Evolutionary conservation across 2,113 vertebrate genomes (phyloP).

Genomic region (Dryoscopus gambensis): DNA sequence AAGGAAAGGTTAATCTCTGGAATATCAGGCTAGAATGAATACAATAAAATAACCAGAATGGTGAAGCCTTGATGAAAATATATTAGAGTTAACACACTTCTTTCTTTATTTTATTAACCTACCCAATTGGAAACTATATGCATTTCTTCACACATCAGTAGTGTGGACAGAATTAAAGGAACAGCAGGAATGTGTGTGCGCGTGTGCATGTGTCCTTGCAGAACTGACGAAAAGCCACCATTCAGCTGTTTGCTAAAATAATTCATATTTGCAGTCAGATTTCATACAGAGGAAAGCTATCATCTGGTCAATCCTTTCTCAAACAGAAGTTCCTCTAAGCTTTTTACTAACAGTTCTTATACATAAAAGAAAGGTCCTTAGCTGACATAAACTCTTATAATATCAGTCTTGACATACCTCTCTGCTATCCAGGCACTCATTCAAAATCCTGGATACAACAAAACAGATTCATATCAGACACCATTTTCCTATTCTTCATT

Average conservation of each 20-base stretch:
- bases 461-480: not conserved
- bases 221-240: not conserved
- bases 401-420: not conserved
- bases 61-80: not conserved
- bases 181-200: not conserved
- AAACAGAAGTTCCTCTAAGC: not conserved
- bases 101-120: not conserved
- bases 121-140: not conserved
- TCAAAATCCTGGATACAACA: not conserved
- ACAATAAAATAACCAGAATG: not conserved
- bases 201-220: not conserved
- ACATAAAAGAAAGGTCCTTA: not conserved
- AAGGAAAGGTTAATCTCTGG: conserved; percentile 40
- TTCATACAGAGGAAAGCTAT: not conserved
- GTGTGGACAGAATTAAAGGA: not conserved
- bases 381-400: not conserved
- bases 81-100: not conserved
- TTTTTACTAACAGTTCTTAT: not conserved
- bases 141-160: not conserved
- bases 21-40: not conserved
- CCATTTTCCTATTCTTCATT: not conserved
- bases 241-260: not conserved
- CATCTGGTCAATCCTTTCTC: not conserved
- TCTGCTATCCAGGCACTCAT: not conserved
- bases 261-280: not conserved